Evolutionary conservation across 2,113 vertebrate species (phyloP).

Genomic region (Gymnobelideus leadbeateri): DNA sequence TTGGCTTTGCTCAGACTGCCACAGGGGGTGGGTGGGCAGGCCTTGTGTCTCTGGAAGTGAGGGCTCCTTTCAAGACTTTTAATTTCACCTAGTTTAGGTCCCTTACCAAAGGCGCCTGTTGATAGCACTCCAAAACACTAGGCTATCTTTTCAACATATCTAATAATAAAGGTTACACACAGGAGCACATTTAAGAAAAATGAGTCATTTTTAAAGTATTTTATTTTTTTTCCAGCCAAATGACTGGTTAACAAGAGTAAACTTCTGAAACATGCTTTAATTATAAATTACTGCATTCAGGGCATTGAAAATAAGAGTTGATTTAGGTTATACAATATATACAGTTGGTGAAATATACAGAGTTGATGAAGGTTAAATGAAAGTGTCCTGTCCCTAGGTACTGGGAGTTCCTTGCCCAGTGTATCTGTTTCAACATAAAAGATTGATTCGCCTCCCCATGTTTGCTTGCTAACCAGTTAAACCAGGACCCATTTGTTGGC

Average conservation of each 20-base stretch:
- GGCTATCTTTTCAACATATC: not conserved
- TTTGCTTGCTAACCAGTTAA: no score
- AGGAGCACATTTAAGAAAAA: constrained; percentile 41
- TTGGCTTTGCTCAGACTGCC: no score
- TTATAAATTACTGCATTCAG: constrained; percentile 88
- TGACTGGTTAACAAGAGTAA: constrained; percentile 87
- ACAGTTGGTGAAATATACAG: no score
- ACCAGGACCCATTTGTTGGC: no score
- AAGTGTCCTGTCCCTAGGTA: no score
- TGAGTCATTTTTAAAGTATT: constrained; percentile 85
- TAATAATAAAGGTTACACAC: not conserved
- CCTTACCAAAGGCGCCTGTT: not conserved
- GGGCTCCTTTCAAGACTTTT: not conserved
- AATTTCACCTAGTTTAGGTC: no score
- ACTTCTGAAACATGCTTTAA: constrained; percentile 86
- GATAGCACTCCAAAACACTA: not conserved
- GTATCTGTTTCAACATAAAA: no score
- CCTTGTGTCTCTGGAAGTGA: not conserved
- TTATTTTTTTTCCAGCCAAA: constrained; percentile 91
- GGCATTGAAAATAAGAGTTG: constrained; percentile 88
- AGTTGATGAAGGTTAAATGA: no score
- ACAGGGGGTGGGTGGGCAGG: no score
- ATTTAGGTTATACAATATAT: constrained; percentile 90
- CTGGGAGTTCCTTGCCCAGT: no score
- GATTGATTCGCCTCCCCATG: no score